These are phyloP conservation scores for Melikaiella ostensackeni DNA, from an alignment of 2,888 invertebrate genomes.

Conservation along the genomic window DNA sequence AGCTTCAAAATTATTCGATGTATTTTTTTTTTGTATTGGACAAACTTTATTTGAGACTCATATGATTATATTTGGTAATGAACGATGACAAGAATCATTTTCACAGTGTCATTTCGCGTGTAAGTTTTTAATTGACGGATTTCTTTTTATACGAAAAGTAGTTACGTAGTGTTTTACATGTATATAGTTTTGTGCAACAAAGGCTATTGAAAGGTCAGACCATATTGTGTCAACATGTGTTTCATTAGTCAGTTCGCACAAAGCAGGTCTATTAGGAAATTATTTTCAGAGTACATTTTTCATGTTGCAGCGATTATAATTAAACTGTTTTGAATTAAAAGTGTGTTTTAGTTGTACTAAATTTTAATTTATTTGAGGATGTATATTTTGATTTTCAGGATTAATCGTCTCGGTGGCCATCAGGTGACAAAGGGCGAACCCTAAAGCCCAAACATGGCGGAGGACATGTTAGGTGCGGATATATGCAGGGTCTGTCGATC, in stretches of 20 bases:
- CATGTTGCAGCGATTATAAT: too few species aligned
- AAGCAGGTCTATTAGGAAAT: too few species aligned
- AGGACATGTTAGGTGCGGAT: constrained; percentile 85
- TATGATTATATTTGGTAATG: too few species aligned
- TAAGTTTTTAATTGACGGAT: not conserved
- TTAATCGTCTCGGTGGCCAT: constrained; percentile 14
- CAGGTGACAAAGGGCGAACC: not conserved
- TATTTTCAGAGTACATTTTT: too few species aligned
- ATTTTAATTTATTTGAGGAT: not conserved
- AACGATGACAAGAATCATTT: not conserved
- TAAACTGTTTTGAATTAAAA: too few species aligned
- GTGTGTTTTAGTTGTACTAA: too few species aligned
- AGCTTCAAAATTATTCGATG: not conserved
- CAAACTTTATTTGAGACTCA: not conserved
- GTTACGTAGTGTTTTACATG: not conserved
- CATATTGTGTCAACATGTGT: not conserved
- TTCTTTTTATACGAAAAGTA: not conserved
- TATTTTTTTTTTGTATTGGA: not conserved
- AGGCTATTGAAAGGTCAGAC: not conserved
- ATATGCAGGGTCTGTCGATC: constrained; percentile 99
- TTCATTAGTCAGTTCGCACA: not conserved
- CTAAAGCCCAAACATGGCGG: constrained; percentile 73
- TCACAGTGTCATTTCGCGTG: not conserved
- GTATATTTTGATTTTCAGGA: not conserved
- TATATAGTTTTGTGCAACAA: not conserved